phyloP scores from a whole-genome alignment of 1,140 invertebrate species.

The Caenorhabditis inopinata region DNA sequence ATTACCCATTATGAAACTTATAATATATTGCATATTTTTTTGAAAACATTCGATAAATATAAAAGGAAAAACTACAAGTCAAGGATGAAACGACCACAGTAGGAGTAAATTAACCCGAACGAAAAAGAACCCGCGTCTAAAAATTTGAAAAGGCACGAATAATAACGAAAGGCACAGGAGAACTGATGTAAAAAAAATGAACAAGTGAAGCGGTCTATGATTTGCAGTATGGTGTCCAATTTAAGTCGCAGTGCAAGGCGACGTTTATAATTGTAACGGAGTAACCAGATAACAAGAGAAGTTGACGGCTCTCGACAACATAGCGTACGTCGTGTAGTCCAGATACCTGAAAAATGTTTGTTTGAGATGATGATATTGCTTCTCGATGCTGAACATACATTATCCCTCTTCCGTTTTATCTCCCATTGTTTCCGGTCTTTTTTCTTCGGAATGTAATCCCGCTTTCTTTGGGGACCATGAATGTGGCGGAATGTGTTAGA shows the following conservation, averaged over 20 bases:
- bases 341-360: conserved; percentile 12
- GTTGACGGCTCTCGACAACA: conserved; percentile 34
- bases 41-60: background rate
- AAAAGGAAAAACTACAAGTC: no score
- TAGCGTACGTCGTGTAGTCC: conserved; percentile 56
- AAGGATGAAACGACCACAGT: no score
- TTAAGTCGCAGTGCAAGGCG: conserved; percentile 51
- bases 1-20: background rate
- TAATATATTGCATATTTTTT: background rate
- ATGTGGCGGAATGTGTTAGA: conserved; percentile 62
- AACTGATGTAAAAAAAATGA: no score
- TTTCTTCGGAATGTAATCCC: conserved; percentile 52
- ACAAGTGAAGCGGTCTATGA: background rate
- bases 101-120: no score
- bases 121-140: no score
- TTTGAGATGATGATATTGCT: no score
- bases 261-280: conserved; percentile 50
- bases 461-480: conserved; percentile 54
- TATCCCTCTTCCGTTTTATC: conserved; percentile 51
- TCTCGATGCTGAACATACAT: no score
- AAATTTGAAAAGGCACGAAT: no score
- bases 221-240: conserved; percentile 60
- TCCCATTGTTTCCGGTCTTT: conserved; percentile 32
- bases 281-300: conserved; percentile 44
- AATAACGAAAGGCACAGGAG: no score